These are phyloP conservation scores for Phocides pigmalion DNA, from an alignment of 1,140 invertebrate species.

Conservation along the genomic window DNA sequence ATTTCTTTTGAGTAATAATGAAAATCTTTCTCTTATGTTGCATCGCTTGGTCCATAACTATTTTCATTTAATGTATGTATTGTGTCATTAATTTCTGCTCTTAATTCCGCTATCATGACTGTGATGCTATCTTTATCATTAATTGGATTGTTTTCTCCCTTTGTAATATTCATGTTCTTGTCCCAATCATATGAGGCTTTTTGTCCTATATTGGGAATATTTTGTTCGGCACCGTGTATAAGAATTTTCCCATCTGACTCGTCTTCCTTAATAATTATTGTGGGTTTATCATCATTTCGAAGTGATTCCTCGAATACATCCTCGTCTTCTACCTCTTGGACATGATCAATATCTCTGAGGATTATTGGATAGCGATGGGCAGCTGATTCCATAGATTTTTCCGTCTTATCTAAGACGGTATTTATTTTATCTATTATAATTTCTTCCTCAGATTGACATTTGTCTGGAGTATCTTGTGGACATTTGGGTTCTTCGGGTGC, in stretches of 20 bases:
- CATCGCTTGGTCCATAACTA: not conserved
- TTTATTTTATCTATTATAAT: constrained; percentile 4
- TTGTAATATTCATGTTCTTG: constrained; percentile 1
- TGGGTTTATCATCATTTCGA: not conserved
- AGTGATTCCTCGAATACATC: not conserved
- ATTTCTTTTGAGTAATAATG: not conserved
- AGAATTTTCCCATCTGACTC: not conserved
- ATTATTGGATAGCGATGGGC: constrained; percentile 27
- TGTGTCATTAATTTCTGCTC: constrained; percentile 24
- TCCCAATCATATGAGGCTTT: not conserved
- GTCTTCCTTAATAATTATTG: not conserved
- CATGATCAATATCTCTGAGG: constrained; percentile 24
- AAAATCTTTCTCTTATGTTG: too few species aligned
- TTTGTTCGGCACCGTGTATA: not conserved
- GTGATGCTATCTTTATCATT: not conserved
- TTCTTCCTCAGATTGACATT: not conserved
- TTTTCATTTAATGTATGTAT: constrained; percentile 3
- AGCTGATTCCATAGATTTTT: not conserved
- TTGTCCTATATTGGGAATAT: not conserved
- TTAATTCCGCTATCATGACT: constrained; percentile 21
- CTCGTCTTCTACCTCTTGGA: constrained; percentile 9
- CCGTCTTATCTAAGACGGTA: not conserved
- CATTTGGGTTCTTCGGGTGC: not conserved
- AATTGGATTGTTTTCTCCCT: constrained; percentile 17
- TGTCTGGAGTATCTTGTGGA: not conserved